Conservation (phyloP, 2,888 invertebrate species). For the Dynastes maya region DNA sequence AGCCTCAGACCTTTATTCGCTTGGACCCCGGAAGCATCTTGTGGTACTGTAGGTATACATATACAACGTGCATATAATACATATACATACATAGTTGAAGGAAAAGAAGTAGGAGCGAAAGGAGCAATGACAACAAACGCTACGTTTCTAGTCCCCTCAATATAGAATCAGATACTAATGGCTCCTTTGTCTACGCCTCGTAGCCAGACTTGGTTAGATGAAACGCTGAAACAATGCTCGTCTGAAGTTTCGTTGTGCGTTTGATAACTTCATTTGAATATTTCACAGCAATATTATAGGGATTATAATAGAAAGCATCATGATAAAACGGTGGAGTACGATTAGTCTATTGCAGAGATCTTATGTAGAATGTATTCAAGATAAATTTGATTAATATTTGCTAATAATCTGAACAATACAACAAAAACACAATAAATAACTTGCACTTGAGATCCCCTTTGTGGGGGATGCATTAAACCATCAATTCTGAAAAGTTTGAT, state of each 20-base stretch:
- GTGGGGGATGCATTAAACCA: no score
- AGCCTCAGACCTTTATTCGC: slow-evolving; percentile 29
- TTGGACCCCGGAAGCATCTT: slow-evolving; percentile 13
- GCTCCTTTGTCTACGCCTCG: slow-evolving; percentile 31
- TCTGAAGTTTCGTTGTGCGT: not conserved
- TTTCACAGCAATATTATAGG: slow-evolving; percentile 7
- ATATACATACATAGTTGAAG: not conserved
- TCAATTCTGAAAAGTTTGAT: no score
- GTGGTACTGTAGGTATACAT: slow-evolving; percentile 5
- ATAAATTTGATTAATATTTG: no score
- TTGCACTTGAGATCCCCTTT: no score
- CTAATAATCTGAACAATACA: no score
- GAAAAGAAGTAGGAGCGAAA: slow-evolving; percentile 35
- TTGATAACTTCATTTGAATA: slow-evolving; percentile 33
- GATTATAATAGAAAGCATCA: not conserved
- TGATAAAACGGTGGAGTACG: not conserved
- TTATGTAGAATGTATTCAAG: no score
- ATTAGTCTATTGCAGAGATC: no score
- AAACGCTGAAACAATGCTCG: slow-evolving; percentile 27
- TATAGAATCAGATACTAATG: slow-evolving; percentile 35
- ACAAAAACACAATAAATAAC: no score
- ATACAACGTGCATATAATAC: not conserved
- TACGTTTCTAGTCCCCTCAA: slow-evolving; percentile 14
- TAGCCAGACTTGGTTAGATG: not conserved
- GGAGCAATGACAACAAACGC: slow-evolving; percentile 3